A percentile compares a stretch with the other conserved stretches of the same genome.
phyloP scores from a whole-genome alignment of 53 echinoderm and acorn worm species.

The Holothuria leucospilota region DNA sequence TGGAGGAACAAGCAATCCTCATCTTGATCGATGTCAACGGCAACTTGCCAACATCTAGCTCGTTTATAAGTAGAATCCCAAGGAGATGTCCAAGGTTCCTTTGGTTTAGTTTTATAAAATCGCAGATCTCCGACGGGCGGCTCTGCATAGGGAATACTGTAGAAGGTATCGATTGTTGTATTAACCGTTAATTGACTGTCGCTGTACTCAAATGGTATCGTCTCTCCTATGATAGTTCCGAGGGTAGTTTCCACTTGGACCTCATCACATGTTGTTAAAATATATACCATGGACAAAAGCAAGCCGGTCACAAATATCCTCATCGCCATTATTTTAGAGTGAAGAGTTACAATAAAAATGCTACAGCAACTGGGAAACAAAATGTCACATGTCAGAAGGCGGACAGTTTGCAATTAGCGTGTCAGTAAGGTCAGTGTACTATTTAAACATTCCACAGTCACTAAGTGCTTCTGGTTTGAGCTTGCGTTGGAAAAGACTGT shows the following conservation, averaged over 20 bases:
- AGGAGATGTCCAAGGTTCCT: conserved; percentile 53
- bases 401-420: too few relatives aligned
- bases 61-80: conserved; percentile 50
- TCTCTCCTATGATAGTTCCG: neutral
- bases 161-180: conserved; percentile 26
- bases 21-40: conserved; percentile 21
- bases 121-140: conserved; percentile 60
- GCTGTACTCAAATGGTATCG: conserved; percentile 8
- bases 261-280: neutral
- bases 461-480: too few relatives aligned
- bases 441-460: too few relatives aligned
- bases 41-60: conserved; percentile 52
- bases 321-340: too few relatives aligned
- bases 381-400: too few relatives aligned
- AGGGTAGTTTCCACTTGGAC: conserved; percentile 13
- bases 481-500: too few relatives aligned
- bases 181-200: neutral
- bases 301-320: too few relatives aligned
- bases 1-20: conserved; percentile 63
- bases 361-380: too few relatives aligned
- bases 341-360: too few relatives aligned
- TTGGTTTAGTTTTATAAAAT: conserved; percentile 49
- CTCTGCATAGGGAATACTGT: conserved; percentile 69
- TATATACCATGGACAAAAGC: neutral
- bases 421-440: too few relatives aligned